A percentile compares a stretch with the other conserved stretches of the same genome.
These are phyloP conservation scores for Itoplectis maculator DNA, from an alignment of 2,888 invertebrate species.

Conservation along the genomic window DNA sequence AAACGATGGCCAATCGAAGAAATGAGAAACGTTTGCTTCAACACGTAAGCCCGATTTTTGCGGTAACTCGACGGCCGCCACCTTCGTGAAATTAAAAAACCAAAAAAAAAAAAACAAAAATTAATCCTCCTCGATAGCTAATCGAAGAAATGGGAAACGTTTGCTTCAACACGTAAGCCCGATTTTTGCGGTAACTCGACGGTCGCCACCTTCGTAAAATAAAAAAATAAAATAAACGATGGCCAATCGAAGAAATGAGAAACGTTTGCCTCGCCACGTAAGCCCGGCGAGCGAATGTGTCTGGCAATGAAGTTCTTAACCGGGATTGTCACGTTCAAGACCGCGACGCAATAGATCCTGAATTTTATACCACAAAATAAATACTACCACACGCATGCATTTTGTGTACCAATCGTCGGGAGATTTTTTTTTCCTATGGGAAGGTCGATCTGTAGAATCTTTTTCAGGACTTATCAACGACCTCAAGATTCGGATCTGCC, in stretches of 20 bases:
- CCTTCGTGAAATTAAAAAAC: conserved; percentile 28
- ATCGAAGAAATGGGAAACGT: conserved; percentile 45
- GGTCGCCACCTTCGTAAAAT: conserved; percentile 39
- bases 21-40: conserved; percentile 51
- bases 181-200: conserved; percentile 43
- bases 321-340: conserved; percentile 12
- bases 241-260: conserved; percentile 32
- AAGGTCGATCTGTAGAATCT: neutral
- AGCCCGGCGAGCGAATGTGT: conserved; percentile 23
- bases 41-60: conserved; percentile 44
- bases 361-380: neutral
- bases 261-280: conserved; percentile 55
- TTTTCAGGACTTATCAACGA: neutral
- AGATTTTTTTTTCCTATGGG: neutral
- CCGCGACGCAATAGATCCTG: conserved; percentile 7
- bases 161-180: conserved; percentile 49
- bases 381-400: neutral
- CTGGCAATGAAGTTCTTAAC: conserved; percentile 43
- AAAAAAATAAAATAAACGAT: conserved; percentile 29
- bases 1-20: conserved; percentile 36
- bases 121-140: no score
- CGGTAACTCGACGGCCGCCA: conserved; percentile 39
- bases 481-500: conserved; percentile 11
- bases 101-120: no score
- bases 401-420: neutral